A percentile compares a stretch with the other conserved stretches of the same genome.
Conservation (phyloP, 1,140 invertebrate species). For the Seison nebaliae region DNA sequence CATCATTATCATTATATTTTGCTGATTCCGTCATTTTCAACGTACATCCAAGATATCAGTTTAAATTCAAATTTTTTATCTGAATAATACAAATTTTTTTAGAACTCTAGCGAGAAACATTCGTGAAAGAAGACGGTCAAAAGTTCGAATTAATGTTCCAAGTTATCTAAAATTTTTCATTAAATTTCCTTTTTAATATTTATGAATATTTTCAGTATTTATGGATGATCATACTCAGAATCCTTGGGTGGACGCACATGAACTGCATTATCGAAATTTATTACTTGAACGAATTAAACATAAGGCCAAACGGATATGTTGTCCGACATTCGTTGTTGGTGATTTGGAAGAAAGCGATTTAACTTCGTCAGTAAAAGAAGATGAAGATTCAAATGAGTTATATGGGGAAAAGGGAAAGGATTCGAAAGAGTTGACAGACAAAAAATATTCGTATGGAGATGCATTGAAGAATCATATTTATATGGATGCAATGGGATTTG, state of each 20-base stretch:
- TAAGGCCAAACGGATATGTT: too few relatives aligned
- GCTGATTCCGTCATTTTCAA: conserved; percentile 72
- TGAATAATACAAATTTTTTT: not conserved
- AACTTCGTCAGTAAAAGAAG: too few relatives aligned
- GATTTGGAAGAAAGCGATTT: too few relatives aligned
- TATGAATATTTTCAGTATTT: conserved; percentile 39
- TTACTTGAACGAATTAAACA: too few relatives aligned
- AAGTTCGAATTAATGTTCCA: conserved; percentile 81
- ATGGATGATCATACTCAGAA: conserved; percentile 49
- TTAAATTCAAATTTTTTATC: not conserved
- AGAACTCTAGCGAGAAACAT: conserved; percentile 69
- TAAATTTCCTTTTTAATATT: not conserved
- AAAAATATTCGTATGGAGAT: not conserved
- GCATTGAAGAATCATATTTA: conserved; percentile 47
- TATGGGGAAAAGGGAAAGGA: conserved; percentile 1
- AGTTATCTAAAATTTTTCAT: not conserved
- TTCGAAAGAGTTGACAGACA: not conserved
- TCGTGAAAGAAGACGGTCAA: conserved; percentile 55
- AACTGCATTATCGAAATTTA: conserved; percentile 16
- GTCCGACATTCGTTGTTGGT: too few relatives aligned
- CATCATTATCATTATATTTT: conserved; percentile 59
- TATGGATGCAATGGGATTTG: conserved; percentile 83
- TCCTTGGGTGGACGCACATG: conserved; percentile 39
- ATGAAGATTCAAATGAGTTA: conserved; percentile 8
- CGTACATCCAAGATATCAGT: conserved; percentile 63